Evolutionary conservation across 1,140 invertebrate genomes (phyloP).

Genomic region (fruit fly (Drosophila melanogaster)): Release_6_plus_ISO1_MT NT_033777.3:10839001-10839500

Average conservation of each 20-base stretch:
- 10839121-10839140: slow-evolving; percentile 48
- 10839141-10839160: slow-evolving; percentile 48
- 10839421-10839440: slow-evolving; percentile 87
- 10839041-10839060: slow-evolving; percentile 47
- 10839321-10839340: slow-evolving; percentile 89
- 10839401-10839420: slow-evolving; percentile 6
- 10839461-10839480: slow-evolving; percentile 90
- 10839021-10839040: slow-evolving; percentile 8
- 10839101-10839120: slow-evolving; percentile 48
- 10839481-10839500: slow-evolving; percentile 90
- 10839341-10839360: background rate
- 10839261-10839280: slow-evolving; percentile 92
- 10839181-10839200: slow-evolving; percentile 38
- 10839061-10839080: slow-evolving; percentile 49
- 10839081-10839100: slow-evolving; percentile 39
- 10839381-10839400: slow-evolving; percentile 16
- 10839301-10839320: slow-evolving; percentile 90
- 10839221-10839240: slow-evolving; percentile 52
- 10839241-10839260: slow-evolving; percentile 89
- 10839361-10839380: background rate
- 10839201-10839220: slow-evolving; percentile 26
- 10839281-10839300: slow-evolving; percentile 91
- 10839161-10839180: slow-evolving; percentile 41
- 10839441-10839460: slow-evolving; percentile 91
- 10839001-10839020: background rate